A percentile compares a stretch with the other conserved stretches of the same genome.
phyloP scores from a whole-genome alignment of 1,140 invertebrate species.

The Bombus confusus region DNA sequence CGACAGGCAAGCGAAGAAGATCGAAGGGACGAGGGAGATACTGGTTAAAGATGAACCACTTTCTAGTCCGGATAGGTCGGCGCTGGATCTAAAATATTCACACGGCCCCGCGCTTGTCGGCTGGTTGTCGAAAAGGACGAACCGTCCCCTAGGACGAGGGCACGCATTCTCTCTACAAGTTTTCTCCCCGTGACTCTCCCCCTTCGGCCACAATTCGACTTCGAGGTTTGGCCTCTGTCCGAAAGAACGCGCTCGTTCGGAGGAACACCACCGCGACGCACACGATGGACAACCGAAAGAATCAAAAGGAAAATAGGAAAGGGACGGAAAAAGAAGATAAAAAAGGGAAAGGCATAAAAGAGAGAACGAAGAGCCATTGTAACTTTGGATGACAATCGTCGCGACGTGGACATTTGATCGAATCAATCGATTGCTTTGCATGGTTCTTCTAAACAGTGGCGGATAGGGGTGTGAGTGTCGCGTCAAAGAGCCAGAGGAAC shows the following conservation, averaged over 20 bases:
- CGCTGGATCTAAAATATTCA: conserved; percentile 65
- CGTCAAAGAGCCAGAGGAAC: conserved; percentile 44
- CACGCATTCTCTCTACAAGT: conserved; percentile 18
- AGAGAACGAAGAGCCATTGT: conserved; percentile 70
- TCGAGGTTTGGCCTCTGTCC: conserved; percentile 34
- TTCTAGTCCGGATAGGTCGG: conserved; percentile 24
- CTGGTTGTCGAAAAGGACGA: conserved; percentile 48
- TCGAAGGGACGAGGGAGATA: too few relatives aligned
- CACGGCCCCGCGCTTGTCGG: conserved; percentile 69
- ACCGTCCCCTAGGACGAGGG: conserved; percentile 45
- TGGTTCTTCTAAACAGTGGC: conserved; percentile 71
- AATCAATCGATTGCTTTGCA: conserved; percentile 78
- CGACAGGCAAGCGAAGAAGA: background rate
- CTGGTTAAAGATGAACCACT: conserved; percentile 57
- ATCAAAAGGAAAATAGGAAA: background rate
- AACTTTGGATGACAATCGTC: conserved; percentile 78
- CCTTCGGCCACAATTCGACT: background rate
- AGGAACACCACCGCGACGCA: background rate
- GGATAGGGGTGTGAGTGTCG: conserved; percentile 13
- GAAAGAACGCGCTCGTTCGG: conserved; percentile 9
- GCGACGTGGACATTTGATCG: conserved; percentile 77
- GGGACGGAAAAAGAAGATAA: background rate
- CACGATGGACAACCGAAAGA: background rate
- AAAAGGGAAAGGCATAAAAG: conserved; percentile 43
- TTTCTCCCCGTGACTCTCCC: conserved; percentile 20